These are phyloP conservation scores for Tupiocoris notatus DNA, from an alignment of 2,888 invertebrate genomes.

Conservation along the genomic window DNA sequence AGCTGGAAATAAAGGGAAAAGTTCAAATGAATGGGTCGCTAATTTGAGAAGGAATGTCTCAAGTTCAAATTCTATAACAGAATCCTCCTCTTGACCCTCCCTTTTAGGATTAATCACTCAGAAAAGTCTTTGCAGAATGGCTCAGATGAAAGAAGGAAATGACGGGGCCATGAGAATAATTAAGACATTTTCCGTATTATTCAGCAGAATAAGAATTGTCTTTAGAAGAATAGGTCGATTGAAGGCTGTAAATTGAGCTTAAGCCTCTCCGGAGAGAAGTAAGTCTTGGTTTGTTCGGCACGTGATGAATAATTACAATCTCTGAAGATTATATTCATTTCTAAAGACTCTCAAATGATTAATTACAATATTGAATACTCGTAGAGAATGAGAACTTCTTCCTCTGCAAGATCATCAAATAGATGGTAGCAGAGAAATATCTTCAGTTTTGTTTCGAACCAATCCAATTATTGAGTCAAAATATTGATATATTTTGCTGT, in stretches of 20 bases:
- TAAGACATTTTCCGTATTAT: conserved; percentile 23
- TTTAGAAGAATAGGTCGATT: background rate
- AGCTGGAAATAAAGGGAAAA: conserved; percentile 8
- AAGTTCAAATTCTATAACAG: conserved; percentile 23
- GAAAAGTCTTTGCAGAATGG: conserved; percentile 17
- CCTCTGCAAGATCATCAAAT: no score
- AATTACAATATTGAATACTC: no score
- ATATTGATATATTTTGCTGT: no score
- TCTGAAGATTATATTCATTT: no score
- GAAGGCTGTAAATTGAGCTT: background rate
- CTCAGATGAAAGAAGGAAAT: background rate
- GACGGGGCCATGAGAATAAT: conserved; percentile 20
- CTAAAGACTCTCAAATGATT: no score
- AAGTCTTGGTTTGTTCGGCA: no score
- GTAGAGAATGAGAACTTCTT: no score
- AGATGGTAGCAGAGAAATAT: no score
- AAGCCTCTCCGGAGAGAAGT: no score
- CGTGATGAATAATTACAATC: no score
- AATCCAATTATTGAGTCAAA: no score
- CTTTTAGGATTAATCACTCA: conserved; percentile 33
- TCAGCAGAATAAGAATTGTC: conserved; percentile 26
- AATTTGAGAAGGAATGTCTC: conserved; percentile 27
- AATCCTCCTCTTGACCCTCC: conserved; percentile 1
- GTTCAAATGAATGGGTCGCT: conserved; percentile 35
- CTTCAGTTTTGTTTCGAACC: no score